Percentiles rank a stretch among this genome's conserved stretches.
Evolutionary conservation across 2,888 invertebrate species (phyloP).

Genomic region (Plebejus argus): DNA sequence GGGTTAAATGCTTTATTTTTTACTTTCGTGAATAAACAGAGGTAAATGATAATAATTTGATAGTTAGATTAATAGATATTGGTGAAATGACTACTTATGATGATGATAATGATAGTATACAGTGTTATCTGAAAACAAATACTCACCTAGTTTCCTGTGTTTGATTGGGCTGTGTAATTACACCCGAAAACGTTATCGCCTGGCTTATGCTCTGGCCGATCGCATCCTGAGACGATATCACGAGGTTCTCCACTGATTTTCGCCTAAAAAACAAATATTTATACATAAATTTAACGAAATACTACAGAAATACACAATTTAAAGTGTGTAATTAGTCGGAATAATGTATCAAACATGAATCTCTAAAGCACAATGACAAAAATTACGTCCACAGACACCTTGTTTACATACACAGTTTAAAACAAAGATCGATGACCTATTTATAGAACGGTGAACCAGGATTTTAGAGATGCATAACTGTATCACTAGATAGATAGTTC

Average conservation of each 20-base stretch:
- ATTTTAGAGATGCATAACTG: slow-evolving; percentile 25
- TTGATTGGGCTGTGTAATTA: slow-evolving; percentile 74
- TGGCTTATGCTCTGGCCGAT: slow-evolving; percentile 83
- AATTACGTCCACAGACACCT: slow-evolving; percentile 7
- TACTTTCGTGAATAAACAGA: too few relatives aligned
- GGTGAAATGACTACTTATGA: background rate
- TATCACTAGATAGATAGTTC: background rate
- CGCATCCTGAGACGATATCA: slow-evolving; percentile 84
- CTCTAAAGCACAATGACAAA: slow-evolving; percentile 13
- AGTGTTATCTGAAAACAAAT: slow-evolving; percentile 28
- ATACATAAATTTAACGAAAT: background rate
- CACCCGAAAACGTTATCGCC: slow-evolving; percentile 80
- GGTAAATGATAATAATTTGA: too few relatives aligned
- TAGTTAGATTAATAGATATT: background rate
- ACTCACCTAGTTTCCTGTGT: slow-evolving; percentile 70
- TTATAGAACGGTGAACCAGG: slow-evolving; percentile 32
- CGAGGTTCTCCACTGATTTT: slow-evolving; percentile 84
- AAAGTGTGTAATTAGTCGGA: background rate
- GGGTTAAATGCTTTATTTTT: too few relatives aligned
- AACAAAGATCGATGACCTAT: slow-evolving; percentile 36
- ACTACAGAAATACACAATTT: background rate
- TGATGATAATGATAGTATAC: background rate
- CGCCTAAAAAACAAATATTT: slow-evolving; percentile 64
- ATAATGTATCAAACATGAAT: background rate
- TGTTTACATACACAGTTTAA: slow-evolving; percentile 19